A percentile compares a stretch with the other conserved stretches of the same genome.
Evolutionary conservation across 2,888 invertebrate genomes (phyloP).

Genomic region (Sericinus montela): DNA sequence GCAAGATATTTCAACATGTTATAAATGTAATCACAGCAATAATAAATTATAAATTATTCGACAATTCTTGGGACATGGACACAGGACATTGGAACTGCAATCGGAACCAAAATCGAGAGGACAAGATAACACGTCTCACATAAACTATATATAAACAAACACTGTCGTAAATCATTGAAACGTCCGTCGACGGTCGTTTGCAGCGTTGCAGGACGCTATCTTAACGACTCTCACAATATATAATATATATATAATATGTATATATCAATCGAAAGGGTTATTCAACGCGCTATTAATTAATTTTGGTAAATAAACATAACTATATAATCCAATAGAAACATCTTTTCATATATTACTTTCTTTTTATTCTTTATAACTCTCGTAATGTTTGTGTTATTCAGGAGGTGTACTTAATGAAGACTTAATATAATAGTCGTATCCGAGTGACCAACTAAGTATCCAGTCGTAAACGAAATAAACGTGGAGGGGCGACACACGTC

Average conservation of each 20-base stretch:
- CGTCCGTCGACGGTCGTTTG: constrained; percentile 28
- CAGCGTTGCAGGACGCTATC: constrained; percentile 27
- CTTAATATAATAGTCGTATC: constrained; percentile 63
- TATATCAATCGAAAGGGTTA: constrained; percentile 52
- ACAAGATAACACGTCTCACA: constrained; percentile 63
- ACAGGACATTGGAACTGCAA: constrained; percentile 61
- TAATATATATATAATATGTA: constrained; percentile 27
- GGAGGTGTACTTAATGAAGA: constrained; percentile 66
- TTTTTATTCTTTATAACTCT: constrained; percentile 65
- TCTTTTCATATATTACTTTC: constrained; percentile 74
- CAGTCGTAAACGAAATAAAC: constrained; percentile 60
- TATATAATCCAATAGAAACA: constrained; percentile 73
- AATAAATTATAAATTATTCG: constrained; percentile 66
- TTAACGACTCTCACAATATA: constrained; percentile 39
- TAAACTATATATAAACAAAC: constrained; percentile 66
- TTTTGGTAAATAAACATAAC: constrained; percentile 74
- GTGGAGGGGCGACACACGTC: constrained; percentile 37
- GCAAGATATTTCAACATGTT: constrained; percentile 60
- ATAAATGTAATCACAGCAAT: constrained; percentile 76
- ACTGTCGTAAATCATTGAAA: constrained; percentile 35
- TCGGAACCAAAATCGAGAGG: constrained; percentile 60
- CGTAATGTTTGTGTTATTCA: constrained; percentile 61
- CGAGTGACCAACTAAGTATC: constrained; percentile 71
- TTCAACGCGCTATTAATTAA: constrained; percentile 59
- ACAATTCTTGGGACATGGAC: constrained; percentile 53